phyloP scores from a whole-genome alignment of 2,113 vertebrate genomes.

The Orthonyx spaldingii region DNA sequence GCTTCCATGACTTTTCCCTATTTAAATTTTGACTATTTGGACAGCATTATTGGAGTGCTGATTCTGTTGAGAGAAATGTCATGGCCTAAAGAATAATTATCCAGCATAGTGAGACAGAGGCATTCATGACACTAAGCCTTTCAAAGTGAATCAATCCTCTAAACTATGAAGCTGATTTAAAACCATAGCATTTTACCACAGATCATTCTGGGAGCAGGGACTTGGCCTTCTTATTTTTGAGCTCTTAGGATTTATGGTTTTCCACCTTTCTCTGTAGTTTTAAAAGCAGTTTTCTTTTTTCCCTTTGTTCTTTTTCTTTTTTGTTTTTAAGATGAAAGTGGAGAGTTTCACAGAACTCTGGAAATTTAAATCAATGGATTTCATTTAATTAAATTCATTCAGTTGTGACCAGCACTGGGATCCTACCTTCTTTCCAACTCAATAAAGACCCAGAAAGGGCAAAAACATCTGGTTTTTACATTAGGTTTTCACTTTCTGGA shows the following conservation, averaged over 20 bases:
- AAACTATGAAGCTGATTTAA: background rate
- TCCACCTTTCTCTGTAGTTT: background rate
- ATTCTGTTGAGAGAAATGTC: background rate
- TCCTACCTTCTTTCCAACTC: background rate
- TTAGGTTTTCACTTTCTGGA: conserved; percentile 7
- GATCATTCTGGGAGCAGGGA: background rate
- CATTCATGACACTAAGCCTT: background rate
- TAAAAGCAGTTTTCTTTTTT: background rate
- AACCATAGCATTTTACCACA: background rate
- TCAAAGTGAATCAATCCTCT: background rate
- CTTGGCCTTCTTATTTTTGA: background rate
- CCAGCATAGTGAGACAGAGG: background rate
- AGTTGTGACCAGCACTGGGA: background rate
- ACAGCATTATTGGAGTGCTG: background rate
- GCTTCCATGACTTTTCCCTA: background rate
- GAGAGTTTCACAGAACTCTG: background rate
- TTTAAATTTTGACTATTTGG: background rate
- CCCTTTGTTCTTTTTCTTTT: background rate
- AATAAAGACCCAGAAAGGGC: background rate
- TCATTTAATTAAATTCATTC: background rate
- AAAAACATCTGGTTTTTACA: background rate
- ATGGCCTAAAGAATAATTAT: background rate
- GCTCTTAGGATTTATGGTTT: background rate
- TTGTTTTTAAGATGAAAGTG: background rate
- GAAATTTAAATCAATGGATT: background rate